A percentile compares a stretch with the other conserved stretches of the same genome.
Evolutionary conservation across 2,888 invertebrate species (phyloP).

Genomic region (Sussaba pulchella): DNA sequence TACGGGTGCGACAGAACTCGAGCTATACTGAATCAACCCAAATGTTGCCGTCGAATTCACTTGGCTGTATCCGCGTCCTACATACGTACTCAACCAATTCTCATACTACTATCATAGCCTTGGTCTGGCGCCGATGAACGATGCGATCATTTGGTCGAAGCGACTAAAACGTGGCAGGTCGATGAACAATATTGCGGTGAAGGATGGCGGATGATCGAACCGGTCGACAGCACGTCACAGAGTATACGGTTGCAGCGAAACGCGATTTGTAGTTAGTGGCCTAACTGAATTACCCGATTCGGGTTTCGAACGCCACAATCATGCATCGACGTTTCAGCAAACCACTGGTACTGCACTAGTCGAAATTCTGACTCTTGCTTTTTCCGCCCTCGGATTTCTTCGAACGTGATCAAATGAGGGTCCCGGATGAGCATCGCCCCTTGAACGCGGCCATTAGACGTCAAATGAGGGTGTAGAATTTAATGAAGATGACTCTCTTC

Average conservation of each 20-base stretch:
- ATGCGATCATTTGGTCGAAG: conserved; percentile 34
- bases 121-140: conserved; percentile 21
- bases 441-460: not conserved
- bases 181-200: conserved; percentile 52
- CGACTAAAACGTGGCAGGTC: conserved; percentile 14
- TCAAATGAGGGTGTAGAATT: not conserved
- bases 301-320: conserved; percentile 66
- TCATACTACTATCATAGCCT: conserved; percentile 6
- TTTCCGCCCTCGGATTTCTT: not conserved
- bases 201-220: conserved; percentile 47
- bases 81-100: not conserved
- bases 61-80: conserved; percentile 7
- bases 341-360: conserved; percentile 6
- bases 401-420: not conserved
- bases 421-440: not conserved
- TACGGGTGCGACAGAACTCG: conserved; percentile 4
- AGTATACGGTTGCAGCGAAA: conserved; percentile 25
- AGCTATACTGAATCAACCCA: not conserved
- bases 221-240: conserved; percentile 19
- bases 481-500: not conserved
- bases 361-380: not conserved
- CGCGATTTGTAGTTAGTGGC: conserved; percentile 47
- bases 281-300: conserved; percentile 75
- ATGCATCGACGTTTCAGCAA: conserved; percentile 19
- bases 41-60: conserved; percentile 7